Conservation (phyloP, 2,888 invertebrate species). For the Machimus atricapillus region DNA sequence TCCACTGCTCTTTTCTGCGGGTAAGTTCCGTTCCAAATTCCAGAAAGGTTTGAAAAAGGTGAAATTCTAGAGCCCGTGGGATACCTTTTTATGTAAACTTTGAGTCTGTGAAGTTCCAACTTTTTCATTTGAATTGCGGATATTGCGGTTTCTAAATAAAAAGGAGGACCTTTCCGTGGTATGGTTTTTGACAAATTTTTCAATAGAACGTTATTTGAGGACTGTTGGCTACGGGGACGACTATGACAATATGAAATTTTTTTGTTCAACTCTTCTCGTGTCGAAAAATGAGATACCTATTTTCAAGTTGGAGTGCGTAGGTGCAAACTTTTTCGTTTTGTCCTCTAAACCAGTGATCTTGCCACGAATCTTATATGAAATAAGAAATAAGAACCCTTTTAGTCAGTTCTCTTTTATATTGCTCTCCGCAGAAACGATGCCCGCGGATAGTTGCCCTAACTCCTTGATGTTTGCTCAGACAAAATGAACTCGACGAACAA, state of each 20-base stretch:
- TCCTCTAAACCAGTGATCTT: background rate
- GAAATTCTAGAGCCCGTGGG: background rate
- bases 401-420: background rate
- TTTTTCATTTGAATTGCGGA: background rate
- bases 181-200: background rate
- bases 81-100: background rate
- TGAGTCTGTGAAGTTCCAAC: background rate
- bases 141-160: constrained; percentile 3
- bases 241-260: background rate
- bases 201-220: background rate
- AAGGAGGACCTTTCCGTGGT: background rate
- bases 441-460: background rate
- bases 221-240: background rate
- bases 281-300: background rate
- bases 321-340: background rate
- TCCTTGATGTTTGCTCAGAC: background rate
- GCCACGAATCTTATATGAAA: background rate
- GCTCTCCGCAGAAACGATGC: background rate
- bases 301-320: background rate
- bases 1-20: background rate
- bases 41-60: background rate
- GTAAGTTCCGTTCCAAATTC: background rate
- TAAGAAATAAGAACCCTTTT: background rate
- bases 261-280: background rate
- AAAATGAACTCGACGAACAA: background rate